A percentile compares a stretch with the other conserved stretches of the same genome.
These are phyloP conservation scores for Euzetes globulus DNA, from an alignment of 2,888 invertebrate genomes.

Conservation along the genomic window DNA sequence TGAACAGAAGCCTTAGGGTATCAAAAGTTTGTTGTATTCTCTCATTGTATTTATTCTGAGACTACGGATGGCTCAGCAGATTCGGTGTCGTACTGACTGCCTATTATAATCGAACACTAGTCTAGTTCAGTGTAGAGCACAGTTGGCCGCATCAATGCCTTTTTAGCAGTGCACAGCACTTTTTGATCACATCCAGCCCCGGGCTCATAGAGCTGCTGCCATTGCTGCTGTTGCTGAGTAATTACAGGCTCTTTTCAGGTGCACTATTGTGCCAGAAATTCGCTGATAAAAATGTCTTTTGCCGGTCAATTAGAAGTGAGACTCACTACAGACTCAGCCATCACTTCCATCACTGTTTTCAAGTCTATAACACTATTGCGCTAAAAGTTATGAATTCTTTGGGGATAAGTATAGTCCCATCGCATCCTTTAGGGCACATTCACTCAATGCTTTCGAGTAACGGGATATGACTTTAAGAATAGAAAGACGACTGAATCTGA, in stretches of 20 bases:
- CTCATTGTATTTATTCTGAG: slow-evolving; percentile 16
- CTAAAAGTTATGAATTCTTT: slow-evolving; percentile 25
- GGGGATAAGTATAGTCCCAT: slow-evolving; percentile 26
- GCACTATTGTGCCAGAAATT: slow-evolving; percentile 39
- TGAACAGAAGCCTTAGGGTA: not conserved
- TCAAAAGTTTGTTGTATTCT: slow-evolving; percentile 15
- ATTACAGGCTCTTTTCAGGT: slow-evolving; percentile 39
- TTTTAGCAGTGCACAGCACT: slow-evolving; percentile 29
- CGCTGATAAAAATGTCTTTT: slow-evolving; percentile 41
- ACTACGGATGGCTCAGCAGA: not conserved
- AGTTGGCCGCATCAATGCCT: slow-evolving; percentile 29
- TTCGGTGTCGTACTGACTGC: slow-evolving; percentile 10
- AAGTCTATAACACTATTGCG: too few relatives aligned
- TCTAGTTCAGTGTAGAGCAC: not conserved
- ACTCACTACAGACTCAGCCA: not conserved
- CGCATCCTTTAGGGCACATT: slow-evolving; percentile 23
- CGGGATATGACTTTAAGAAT: slow-evolving; percentile 7
- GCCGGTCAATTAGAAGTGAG: slow-evolving; percentile 39
- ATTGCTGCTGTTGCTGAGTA: slow-evolving; percentile 31
- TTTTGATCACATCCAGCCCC: slow-evolving; percentile 26
- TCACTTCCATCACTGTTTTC: not conserved
- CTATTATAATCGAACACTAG: slow-evolving; percentile 1
- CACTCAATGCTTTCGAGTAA: slow-evolving; percentile 7
- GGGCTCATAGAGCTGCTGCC: not conserved
- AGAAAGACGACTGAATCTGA: not conserved